phyloP scores from a whole-genome alignment of 2,797 vertebrate genomes.

The Bradypodion ventrale region DNA sequence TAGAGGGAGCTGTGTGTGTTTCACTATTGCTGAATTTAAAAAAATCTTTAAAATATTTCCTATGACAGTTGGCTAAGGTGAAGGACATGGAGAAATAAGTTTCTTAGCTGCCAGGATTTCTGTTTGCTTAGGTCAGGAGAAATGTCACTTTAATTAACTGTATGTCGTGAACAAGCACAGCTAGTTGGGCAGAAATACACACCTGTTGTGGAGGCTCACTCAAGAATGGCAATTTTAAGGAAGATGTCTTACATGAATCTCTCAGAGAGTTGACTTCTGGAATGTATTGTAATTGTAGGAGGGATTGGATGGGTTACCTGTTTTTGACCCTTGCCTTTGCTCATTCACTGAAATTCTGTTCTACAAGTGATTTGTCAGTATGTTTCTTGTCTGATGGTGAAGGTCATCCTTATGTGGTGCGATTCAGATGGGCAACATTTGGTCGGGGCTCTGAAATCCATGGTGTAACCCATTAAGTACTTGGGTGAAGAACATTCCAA shows the following conservation, averaged over 20 bases:
- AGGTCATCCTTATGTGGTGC: too few relatives aligned
- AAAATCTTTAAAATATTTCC: not conserved
- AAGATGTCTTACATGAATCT: not conserved
- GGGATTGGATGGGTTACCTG: not conserved
- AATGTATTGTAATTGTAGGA: not conserved
- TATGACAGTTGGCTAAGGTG: not conserved
- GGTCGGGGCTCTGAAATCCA: not conserved
- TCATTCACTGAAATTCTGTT: not conserved
- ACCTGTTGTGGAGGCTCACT: not conserved
- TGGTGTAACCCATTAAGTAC: too few relatives aligned
- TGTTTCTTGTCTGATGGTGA: too few relatives aligned
- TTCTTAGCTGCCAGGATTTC: not conserved
- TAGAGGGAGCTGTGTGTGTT: not conserved
- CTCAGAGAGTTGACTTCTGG: not conserved
- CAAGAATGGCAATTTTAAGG: not conserved
- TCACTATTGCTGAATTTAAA: not conserved
- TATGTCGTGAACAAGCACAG: not conserved
- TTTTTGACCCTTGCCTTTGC: not conserved
- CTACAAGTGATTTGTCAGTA: not conserved
- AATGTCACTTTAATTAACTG: constrained; percentile 9
- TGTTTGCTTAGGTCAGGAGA: not conserved
- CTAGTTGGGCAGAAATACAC: not conserved
- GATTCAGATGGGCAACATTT: too few relatives aligned
- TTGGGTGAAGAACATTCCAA: not conserved
- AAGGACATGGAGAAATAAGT: not conserved